phyloP scores from a whole-genome alignment of 2,113 vertebrate species.

The Jaculus jaculus region DNA sequence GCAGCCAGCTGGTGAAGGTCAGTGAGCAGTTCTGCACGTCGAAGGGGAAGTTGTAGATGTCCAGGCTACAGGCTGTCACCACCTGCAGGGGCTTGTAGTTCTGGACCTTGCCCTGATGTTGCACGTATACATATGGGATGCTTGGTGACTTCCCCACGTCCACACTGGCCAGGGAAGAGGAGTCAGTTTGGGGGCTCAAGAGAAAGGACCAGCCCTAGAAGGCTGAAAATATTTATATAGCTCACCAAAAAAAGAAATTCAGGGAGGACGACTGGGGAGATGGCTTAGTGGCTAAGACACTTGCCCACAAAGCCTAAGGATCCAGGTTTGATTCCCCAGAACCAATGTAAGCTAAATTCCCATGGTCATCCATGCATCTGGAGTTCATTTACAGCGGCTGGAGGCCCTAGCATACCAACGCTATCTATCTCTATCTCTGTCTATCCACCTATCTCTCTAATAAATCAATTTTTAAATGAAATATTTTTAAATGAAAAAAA shows the following conservation, averaged over 20 bases:
- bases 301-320: no score
- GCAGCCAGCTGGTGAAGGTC: slow-evolving; percentile 98
- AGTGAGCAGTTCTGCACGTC: slow-evolving; percentile 98
- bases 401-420: no score
- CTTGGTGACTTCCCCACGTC: slow-evolving; percentile 96
- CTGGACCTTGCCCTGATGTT: slow-evolving; percentile 89
- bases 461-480: no score
- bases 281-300: no score
- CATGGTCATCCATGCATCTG: no score
- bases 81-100: slow-evolving; percentile 99
- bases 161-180: slow-evolving; percentile 85
- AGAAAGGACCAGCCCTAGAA: neutral
- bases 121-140: slow-evolving; percentile 95
- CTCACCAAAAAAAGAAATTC: neutral
- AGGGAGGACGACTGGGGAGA: neutral
- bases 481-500: no score
- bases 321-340: no score
- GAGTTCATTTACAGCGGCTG: no score
- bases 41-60: slow-evolving; percentile 99
- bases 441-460: no score
- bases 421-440: no score
- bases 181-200: neutral
- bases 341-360: no score
- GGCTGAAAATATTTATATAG: neutral
- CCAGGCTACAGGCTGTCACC: slow-evolving; percentile 95